phyloP scores from a whole-genome alignment of 2,888 invertebrate genomes.

The Cryptops parisi region DNA sequence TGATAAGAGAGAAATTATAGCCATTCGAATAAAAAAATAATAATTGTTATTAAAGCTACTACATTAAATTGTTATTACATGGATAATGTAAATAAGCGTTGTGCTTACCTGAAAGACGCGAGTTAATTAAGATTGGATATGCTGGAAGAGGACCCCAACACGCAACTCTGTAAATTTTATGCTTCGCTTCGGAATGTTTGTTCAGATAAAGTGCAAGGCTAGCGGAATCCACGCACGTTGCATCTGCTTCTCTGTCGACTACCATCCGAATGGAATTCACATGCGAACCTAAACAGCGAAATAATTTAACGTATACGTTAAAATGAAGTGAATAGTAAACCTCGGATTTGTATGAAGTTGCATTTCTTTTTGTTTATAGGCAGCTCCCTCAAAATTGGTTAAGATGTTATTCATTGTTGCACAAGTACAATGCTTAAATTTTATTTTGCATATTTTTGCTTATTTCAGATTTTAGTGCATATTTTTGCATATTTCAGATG shows the following conservation, averaged over 20 bases:
- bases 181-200: constrained; percentile 42
- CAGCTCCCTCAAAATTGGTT: no score
- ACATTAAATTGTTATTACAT: not conserved
- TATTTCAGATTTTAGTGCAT: no score
- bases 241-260: constrained; percentile 44
- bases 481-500: no score
- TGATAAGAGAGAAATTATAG: not conserved
- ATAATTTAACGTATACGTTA: no score
- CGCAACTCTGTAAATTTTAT: constrained; percentile 42
- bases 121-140: constrained; percentile 47
- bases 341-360: no score
- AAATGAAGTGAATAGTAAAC: no score
- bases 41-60: not conserved
- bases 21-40: not conserved
- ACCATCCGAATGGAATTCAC: constrained; percentile 47
- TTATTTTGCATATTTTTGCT: no score
- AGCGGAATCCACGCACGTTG: constrained; percentile 48
- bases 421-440: no score
- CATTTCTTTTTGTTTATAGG: no score
- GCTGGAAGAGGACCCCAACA: constrained; percentile 52
- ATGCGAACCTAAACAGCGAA: constrained; percentile 44
- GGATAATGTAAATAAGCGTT: no score
- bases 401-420: no score
- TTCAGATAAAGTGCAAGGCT: constrained; percentile 41
- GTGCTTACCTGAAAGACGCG: constrained; percentile 40